phyloP scores from a whole-genome alignment of 1,140 invertebrate genomes.

The Oedothorax gibbosus region DNA sequence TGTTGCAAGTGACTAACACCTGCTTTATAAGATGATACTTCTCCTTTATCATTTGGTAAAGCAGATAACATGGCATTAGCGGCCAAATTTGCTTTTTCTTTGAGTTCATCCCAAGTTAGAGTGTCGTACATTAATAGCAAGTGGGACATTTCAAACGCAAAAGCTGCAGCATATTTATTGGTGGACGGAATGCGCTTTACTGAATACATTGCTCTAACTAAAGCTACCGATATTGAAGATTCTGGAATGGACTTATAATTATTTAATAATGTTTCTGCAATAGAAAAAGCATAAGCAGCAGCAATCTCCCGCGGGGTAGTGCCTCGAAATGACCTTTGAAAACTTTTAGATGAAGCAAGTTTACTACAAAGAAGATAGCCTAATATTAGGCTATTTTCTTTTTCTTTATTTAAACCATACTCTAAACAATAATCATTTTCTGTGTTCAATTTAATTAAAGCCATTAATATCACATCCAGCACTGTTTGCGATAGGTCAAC shows the following conservation, averaged over 20 bases:
- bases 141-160: slow-evolving; percentile 31
- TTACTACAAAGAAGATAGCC: slow-evolving; percentile 31
- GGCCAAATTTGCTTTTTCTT: not conserved
- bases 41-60: slow-evolving; percentile 23
- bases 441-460: not conserved
- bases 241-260: slow-evolving; percentile 22
- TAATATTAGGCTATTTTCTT: slow-evolving; percentile 32
- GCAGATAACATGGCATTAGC: slow-evolving; percentile 26
- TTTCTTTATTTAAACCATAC: slow-evolving; percentile 36
- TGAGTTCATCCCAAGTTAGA: slow-evolving; percentile 20
- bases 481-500: slow-evolving; percentile 15
- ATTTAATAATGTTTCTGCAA: slow-evolving; percentile 37
- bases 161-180: slow-evolving; percentile 34
- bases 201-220: slow-evolving; percentile 29
- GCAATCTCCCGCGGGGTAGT: slow-evolving; percentile 36
- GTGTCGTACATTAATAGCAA: slow-evolving; percentile 11
- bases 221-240: slow-evolving; percentile 46
- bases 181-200: slow-evolving; percentile 32
- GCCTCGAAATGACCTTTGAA: slow-evolving; percentile 20
- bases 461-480: slow-evolving; percentile 8
- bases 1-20: no score
- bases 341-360: slow-evolving; percentile 21
- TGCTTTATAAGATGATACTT: not conserved
- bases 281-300: slow-evolving; percentile 40
- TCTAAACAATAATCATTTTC: slow-evolving; percentile 5